These are phyloP conservation scores for Rhimphoctona megacephalus DNA, from an alignment of 2,888 invertebrate genomes.

Conservation along the genomic window DNA sequence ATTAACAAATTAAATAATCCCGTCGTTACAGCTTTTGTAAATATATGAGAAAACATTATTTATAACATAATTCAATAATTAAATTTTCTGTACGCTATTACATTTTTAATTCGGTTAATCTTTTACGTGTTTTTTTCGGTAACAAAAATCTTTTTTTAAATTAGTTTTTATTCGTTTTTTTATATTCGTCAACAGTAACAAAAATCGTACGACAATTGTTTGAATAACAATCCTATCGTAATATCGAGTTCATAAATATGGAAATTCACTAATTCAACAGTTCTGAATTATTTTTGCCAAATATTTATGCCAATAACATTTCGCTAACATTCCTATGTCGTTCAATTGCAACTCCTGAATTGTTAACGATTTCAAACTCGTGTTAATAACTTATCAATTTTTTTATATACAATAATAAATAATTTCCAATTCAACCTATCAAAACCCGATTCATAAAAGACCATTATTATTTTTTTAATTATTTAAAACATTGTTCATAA, in stretches of 20 bases:
- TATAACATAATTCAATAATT: too few relatives aligned
- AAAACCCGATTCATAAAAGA: too few relatives aligned
- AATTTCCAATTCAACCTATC: neutral
- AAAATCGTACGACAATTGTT: too few relatives aligned
- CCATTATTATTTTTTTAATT: too few relatives aligned
- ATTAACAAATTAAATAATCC: neutral
- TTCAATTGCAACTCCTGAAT: neutral
- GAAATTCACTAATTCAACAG: too few relatives aligned
- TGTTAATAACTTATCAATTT: neutral
- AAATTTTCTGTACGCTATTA: neutral
- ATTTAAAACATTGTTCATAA: too few relatives aligned
- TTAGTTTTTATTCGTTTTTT: neutral
- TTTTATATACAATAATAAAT: neutral
- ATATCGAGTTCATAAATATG: neutral
- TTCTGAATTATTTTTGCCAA: neutral
- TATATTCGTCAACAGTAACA: neutral
- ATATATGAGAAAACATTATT: neutral
- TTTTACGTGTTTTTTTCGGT: too few relatives aligned
- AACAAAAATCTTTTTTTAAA: too few relatives aligned
- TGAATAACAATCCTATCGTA: neutral
- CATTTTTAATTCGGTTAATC: conserved; percentile 26
- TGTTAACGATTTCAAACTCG: neutral
- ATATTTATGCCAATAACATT: neutral
- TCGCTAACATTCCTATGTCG: neutral
- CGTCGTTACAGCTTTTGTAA: neutral